These are phyloP conservation scores for Strigamia transsilvanica DNA, from an alignment of 2,888 invertebrate species.

Conservation along the genomic window DNA sequence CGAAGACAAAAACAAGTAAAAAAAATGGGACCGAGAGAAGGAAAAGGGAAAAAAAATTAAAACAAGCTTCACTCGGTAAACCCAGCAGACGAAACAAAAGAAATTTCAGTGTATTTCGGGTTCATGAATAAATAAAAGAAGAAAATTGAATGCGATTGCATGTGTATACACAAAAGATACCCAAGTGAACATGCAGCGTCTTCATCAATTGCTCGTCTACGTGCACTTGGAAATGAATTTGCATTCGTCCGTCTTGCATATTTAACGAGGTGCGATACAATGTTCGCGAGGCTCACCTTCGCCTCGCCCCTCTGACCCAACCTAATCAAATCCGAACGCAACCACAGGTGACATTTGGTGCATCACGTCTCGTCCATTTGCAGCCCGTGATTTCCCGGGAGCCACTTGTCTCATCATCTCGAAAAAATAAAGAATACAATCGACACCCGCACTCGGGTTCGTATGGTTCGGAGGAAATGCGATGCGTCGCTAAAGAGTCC, in stretches of 20 bases:
- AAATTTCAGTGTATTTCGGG: conserved; percentile 2
- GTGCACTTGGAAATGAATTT: conserved; percentile 49
- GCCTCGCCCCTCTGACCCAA: conserved; percentile 36
- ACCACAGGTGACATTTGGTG: conserved; percentile 49
- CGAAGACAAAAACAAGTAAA: background rate
- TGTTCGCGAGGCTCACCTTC: conserved; percentile 33
- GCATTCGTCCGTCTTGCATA: conserved; percentile 45
- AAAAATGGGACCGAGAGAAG: background rate
- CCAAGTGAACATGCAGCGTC: conserved; percentile 36
- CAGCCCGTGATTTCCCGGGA: conserved; percentile 46
- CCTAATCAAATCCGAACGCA: conserved; percentile 43
- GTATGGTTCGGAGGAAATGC: background rate
- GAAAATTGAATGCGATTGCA: conserved; percentile 48
- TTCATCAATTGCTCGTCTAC: conserved; percentile 49
- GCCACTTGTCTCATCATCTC: conserved; percentile 49
- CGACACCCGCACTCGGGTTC: background rate
- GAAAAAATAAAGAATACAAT: conserved; percentile 44
- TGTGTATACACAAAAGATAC: conserved; percentile 47
- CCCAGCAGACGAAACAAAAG: background rate
- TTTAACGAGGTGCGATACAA: conserved; percentile 44
- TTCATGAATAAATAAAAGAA: conserved; percentile 45
- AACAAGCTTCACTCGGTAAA: background rate
- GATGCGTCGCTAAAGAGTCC: conserved; percentile 22
- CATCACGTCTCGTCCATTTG: conserved; percentile 46
- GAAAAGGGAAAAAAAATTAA: background rate